Conservation (phyloP, 2,888 invertebrate species). For the Acronicta psi region DNA sequence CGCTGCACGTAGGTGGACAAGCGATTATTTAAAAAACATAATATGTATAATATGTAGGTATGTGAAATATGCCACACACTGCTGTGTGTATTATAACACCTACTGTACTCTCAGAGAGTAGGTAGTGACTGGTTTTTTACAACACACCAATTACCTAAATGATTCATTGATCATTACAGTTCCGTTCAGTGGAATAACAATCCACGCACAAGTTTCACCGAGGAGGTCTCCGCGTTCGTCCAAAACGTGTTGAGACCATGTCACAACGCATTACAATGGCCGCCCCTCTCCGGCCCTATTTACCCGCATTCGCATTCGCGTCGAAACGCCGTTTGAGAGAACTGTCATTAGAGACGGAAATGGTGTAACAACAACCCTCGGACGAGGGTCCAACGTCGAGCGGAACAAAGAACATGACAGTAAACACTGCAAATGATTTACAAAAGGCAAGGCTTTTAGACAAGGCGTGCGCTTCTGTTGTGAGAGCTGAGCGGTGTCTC, state of each 20-base stretch:
- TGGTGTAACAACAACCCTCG: constrained; percentile 43
- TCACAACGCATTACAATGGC: constrained; percentile 26
- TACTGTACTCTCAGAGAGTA: too few species aligned
- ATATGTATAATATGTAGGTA: too few species aligned
- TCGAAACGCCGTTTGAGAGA: constrained; percentile 13
- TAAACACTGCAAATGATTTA: constrained; percentile 52
- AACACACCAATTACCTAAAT: too few species aligned
- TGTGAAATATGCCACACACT: too few species aligned
- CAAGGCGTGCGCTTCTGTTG: constrained; percentile 4
- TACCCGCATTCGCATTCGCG: constrained; percentile 17
- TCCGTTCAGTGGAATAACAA: constrained; percentile 3
- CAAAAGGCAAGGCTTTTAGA: constrained; percentile 35
- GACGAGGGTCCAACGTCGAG: constrained; percentile 37
- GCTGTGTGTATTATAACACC: too few species aligned
- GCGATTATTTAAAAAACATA: too few species aligned
- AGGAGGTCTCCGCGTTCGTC: constrained; percentile 36
- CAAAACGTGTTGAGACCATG: constrained; percentile 41
- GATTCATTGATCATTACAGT: constrained; percentile 12
- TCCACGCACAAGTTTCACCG: constrained; percentile 32
- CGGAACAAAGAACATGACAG: constrained; percentile 41
- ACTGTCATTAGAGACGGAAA: constrained; percentile 42
- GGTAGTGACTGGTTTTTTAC: too few species aligned
- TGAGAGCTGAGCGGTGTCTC: constrained; percentile 2
- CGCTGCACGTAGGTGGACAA: too few species aligned
- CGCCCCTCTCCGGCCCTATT: constrained; percentile 20